Percentiles rank a stretch among this genome's conserved stretches.
Evolutionary conservation across 2,797 vertebrate species (phyloP).

Genomic region (Danionella dracula): DNA sequence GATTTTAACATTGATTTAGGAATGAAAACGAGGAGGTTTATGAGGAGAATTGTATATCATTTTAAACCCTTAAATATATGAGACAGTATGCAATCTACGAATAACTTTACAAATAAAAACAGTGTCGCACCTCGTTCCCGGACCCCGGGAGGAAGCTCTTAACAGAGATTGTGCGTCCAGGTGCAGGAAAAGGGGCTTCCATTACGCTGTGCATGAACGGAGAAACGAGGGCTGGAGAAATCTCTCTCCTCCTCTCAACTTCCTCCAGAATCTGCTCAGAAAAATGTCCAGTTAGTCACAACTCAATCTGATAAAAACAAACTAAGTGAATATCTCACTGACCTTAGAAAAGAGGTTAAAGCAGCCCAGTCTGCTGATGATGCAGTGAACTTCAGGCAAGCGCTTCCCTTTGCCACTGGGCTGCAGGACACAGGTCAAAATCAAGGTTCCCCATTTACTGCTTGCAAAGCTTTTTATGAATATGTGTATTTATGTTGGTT

Average conservation of each 20-base stretch:
- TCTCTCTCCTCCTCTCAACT: conserved; percentile 89
- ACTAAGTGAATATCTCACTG: conserved; percentile 44
- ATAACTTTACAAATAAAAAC: not conserved
- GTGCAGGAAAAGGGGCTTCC: conserved; percentile 95
- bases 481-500: too few species aligned
- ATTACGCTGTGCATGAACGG: conserved; percentile 96
- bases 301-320: not conserved
- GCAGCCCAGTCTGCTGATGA: conserved; percentile 94
- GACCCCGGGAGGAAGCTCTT: conserved; percentile 93
- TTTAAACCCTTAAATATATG: too few species aligned
- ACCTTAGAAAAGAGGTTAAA: conserved; percentile 99
- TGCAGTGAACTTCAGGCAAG: conserved; percentile 94
- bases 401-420: conserved; percentile 91
- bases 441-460: not conserved
- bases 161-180: conserved; percentile 85
- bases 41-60: too few species aligned
- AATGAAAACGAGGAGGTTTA: too few species aligned
- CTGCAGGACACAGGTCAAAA: conserved; percentile 63
- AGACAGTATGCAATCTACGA: too few species aligned
- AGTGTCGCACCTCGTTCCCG: conserved; percentile 80
- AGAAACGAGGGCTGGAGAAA: conserved; percentile 87
- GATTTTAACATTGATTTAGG: too few species aligned
- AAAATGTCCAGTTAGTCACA: not conserved
- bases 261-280: conserved; percentile 86
- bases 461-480: too few species aligned